Conservation (phyloP, 2,797 vertebrate genomes). For the Poeciliopsis paucimaculata region DNA sequence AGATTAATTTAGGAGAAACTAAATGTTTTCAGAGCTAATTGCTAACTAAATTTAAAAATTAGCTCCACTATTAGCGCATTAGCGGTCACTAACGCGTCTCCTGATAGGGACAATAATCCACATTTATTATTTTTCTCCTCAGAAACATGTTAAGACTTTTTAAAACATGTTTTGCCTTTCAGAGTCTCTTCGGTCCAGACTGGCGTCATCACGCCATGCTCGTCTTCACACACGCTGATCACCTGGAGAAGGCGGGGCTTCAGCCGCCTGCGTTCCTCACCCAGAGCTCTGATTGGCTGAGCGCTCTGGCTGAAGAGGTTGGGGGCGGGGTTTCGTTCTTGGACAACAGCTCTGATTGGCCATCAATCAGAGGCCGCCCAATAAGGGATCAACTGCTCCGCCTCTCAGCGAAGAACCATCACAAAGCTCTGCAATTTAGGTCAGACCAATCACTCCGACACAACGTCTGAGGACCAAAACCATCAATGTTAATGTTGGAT, state of each 20-base stretch:
- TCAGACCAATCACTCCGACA: constrained; percentile 19
- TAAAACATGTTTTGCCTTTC: background rate
- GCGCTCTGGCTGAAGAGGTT: constrained; percentile 30
- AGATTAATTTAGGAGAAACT: no score
- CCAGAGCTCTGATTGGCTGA: constrained; percentile 52
- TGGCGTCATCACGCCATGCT: constrained; percentile 64
- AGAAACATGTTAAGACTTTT: background rate
- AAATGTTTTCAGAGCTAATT: background rate
- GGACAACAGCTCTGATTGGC: constrained; percentile 68
- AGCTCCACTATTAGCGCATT: no score
- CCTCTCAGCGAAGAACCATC: constrained; percentile 66
- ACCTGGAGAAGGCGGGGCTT: constrained; percentile 50
- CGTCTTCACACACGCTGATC: constrained; percentile 60
- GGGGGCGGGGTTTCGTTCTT: constrained; percentile 56
- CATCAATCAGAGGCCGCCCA: constrained; percentile 35
- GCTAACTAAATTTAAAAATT: background rate
- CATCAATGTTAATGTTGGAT: no score
- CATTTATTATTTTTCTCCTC: background rate
- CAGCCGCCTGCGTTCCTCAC: constrained; percentile 16
- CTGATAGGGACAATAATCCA: background rate
- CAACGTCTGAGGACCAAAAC: background rate
- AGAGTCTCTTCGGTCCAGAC: constrained; percentile 58
- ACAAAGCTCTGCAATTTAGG: constrained; percentile 28
- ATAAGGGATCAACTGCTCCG: constrained; percentile 59
- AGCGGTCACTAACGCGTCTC: background rate